phyloP scores from a whole-genome alignment of 2,113 vertebrate species.

The Oryzias woworae region DNA sequence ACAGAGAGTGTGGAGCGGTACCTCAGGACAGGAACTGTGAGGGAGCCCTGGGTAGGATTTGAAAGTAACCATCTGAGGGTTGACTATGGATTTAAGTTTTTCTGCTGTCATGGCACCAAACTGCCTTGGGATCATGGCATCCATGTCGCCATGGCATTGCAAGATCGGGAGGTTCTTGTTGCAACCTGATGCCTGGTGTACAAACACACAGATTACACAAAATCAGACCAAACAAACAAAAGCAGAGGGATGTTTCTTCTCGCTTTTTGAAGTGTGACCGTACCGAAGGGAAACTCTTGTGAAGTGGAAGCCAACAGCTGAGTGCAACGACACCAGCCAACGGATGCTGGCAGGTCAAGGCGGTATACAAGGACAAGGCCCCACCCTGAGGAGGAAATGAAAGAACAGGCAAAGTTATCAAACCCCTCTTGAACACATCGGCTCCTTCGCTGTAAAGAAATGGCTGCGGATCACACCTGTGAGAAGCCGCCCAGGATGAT shows the following conservation, averaged over 20 bases:
- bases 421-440: background rate
- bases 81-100: conserved; percentile 88
- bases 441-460: background rate
- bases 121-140: conserved; percentile 88
- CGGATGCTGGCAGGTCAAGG: conserved; percentile 92
- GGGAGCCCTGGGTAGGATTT: conserved; percentile 86
- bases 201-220: background rate
- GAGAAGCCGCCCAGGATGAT: conserved; percentile 97
- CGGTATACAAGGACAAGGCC: conserved; percentile 94
- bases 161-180: conserved; percentile 90
- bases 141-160: conserved; percentile 94
- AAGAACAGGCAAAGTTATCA: background rate
- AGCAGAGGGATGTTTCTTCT: background rate
- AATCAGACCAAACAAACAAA: background rate
- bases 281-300: conserved; percentile 93
- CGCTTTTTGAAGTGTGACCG: background rate
- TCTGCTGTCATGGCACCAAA: conserved; percentile 90
- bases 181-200: conserved; percentile 81
- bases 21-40: conserved; percentile 93
- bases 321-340: conserved; percentile 93
- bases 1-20: conserved; percentile 11
- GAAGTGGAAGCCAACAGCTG: conserved; percentile 97
- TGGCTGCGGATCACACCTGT: conserved; percentile 79
- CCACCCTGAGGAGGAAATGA: conserved; percentile 83
- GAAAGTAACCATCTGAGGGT: conserved; percentile 86